phyloP scores from a whole-genome alignment of 2,888 invertebrate species.

The Heliconius erato region DNA sequence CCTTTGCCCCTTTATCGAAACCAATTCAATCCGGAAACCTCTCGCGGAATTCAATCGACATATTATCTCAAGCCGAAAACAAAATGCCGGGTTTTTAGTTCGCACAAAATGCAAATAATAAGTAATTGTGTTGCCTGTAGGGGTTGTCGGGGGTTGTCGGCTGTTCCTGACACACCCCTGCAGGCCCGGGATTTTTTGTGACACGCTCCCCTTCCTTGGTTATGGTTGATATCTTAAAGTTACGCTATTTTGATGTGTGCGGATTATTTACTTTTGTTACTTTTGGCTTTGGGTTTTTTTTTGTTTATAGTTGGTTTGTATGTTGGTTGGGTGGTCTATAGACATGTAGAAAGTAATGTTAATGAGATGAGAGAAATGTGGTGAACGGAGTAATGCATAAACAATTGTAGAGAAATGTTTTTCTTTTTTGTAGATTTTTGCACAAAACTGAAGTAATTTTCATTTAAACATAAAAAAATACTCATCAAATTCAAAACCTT shows the following conservation, averaged over 20 bases:
- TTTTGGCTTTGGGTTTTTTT: background rate
- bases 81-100: slow-evolving; percentile 46
- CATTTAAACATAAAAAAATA: no score
- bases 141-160: slow-evolving; percentile 58
- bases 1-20: no score
- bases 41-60: slow-evolving; percentile 16
- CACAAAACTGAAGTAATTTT: no score
- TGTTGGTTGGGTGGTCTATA: no score
- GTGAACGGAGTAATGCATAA: no score
- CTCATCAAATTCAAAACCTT: no score
- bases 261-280: slow-evolving; percentile 25
- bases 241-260: slow-evolving; percentile 26
- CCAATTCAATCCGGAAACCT: background rate
- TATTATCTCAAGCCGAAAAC: slow-evolving; percentile 48
- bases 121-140: slow-evolving; percentile 70
- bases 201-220: slow-evolving; percentile 60
- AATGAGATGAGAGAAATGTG: no score
- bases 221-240: slow-evolving; percentile 29
- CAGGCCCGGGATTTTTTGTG: slow-evolving; percentile 71
- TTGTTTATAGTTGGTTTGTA: no score
- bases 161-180: slow-evolving; percentile 72
- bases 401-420: no score
- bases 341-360: no score
- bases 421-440: no score
- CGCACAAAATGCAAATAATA: slow-evolving; percentile 67